phyloP scores from a whole-genome alignment of 1,140 invertebrate species.

The Aphis craccivora region DNA sequence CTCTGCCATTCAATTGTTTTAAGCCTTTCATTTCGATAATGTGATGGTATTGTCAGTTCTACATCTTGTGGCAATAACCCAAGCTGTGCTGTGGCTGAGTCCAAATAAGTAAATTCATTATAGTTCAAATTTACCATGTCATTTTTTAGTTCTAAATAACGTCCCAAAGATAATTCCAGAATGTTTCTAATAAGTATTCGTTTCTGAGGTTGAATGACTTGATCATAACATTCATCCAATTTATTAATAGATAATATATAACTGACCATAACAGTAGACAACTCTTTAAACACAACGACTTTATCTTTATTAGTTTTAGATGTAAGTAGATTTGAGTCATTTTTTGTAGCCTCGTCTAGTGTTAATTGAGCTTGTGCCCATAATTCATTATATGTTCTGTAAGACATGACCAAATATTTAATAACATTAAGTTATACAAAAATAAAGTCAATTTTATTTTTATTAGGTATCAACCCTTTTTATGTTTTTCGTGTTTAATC shows the following conservation, averaged over 20 bases:
- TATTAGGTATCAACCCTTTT: not conserved
- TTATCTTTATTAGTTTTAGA: slow-evolving; percentile 71
- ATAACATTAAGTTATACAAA: not conserved
- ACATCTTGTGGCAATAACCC: slow-evolving; percentile 67
- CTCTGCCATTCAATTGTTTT: slow-evolving; percentile 70
- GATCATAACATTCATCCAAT: slow-evolving; percentile 85
- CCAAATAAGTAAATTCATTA: slow-evolving; percentile 86
- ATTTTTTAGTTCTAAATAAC: slow-evolving; percentile 80
- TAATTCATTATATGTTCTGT: slow-evolving; percentile 74
- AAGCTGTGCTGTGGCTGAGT: slow-evolving; percentile 74
- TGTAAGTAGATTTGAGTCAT: slow-evolving; percentile 72
- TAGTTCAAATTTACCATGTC: slow-evolving; percentile 86
- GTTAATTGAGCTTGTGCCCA: slow-evolving; percentile 72
- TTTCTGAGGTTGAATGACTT: slow-evolving; percentile 93
- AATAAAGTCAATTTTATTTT: not conserved
- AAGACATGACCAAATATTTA: slow-evolving; percentile 70
- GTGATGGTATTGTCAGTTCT: slow-evolving; percentile 69
- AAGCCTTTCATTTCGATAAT: slow-evolving; percentile 73
- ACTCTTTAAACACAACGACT: slow-evolving; percentile 67
- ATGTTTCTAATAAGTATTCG: slow-evolving; percentile 78
- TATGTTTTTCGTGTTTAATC: slow-evolving; percentile 20
- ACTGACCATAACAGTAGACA: slow-evolving; percentile 75
- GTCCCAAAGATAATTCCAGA: slow-evolving; percentile 79
- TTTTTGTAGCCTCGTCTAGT: slow-evolving; percentile 71
- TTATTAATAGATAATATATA: slow-evolving; percentile 81